phyloP scores from a whole-genome alignment of 2,113 vertebrate genomes.

The Bombycilla garrulus region DNA sequence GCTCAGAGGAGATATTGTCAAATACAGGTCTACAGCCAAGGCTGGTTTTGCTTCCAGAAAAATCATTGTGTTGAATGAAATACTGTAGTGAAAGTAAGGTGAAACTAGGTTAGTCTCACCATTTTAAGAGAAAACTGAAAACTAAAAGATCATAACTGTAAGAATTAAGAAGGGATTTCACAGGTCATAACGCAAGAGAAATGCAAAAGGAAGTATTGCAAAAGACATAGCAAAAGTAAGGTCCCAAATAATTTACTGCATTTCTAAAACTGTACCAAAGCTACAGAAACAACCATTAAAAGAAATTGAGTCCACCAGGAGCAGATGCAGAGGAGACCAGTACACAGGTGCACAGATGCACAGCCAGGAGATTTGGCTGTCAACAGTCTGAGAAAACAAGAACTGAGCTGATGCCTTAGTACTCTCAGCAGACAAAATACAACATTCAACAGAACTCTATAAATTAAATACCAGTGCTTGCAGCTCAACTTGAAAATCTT shows the following conservation, averaged over 20 bases:
- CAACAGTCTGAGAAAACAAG: background rate
- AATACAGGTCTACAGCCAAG: background rate
- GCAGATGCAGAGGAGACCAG: background rate
- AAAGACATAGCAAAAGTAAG: background rate
- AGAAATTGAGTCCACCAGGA: background rate
- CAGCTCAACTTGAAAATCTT: background rate
- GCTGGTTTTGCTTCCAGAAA: background rate
- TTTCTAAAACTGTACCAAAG: background rate
- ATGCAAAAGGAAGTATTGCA: background rate
- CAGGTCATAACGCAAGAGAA: background rate
- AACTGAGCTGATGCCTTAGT: background rate
- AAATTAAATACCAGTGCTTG: background rate
- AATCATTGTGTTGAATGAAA: background rate
- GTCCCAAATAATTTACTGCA: background rate
- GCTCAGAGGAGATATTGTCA: background rate
- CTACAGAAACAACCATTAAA: background rate
- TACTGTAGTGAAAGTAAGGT: background rate
- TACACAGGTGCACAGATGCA: background rate
- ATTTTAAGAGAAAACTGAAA: background rate
- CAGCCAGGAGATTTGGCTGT: background rate
- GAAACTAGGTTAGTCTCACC: background rate
- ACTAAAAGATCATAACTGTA: background rate
- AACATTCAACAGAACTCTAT: background rate
- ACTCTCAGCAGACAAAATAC: background rate
- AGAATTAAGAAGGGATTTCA: background rate